Evolutionary conservation across 2,888 invertebrate genomes (phyloP).

Genomic region (Priocnemis perturbator): DNA sequence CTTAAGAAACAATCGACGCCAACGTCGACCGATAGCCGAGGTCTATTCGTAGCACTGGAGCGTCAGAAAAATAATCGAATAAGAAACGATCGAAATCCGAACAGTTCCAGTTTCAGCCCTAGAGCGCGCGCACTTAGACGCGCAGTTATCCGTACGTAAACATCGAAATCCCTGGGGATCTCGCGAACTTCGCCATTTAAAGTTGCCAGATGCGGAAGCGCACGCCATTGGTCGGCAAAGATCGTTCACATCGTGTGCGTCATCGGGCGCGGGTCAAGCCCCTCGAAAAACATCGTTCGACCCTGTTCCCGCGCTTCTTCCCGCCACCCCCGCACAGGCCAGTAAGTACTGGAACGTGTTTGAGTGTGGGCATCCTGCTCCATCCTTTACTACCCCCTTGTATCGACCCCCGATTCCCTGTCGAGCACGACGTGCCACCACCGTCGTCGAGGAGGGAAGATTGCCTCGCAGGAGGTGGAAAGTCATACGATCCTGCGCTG

Average conservation of each 20-base stretch:
- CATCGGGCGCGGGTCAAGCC: not conserved
- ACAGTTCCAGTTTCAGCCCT: too few species aligned
- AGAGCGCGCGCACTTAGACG: too few species aligned
- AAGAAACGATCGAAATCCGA: too few species aligned
- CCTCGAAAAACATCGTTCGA: conserved; percentile 33
- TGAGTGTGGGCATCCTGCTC: conserved; percentile 51
- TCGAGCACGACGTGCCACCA: not conserved
- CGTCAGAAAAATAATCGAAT: too few species aligned
- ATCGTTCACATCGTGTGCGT: conserved; percentile 4
- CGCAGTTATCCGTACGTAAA: too few species aligned
- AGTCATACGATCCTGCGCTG: too few species aligned
- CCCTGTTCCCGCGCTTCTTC: conserved; percentile 29
- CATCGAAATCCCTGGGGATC: too few species aligned
- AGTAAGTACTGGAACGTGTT: conserved; percentile 60
- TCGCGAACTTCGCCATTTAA: not conserved
- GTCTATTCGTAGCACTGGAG: too few species aligned
- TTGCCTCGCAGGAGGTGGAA: too few species aligned
- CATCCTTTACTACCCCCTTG: conserved; percentile 30
- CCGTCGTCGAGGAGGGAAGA: too few species aligned
- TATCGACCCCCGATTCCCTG: conserved; percentile 35
- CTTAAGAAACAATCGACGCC: too few species aligned
- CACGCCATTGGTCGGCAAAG: not conserved
- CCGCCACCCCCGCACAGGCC: not conserved
- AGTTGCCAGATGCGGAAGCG: not conserved
- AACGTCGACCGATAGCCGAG: too few species aligned